These are phyloP conservation scores for Larimichthys polyactis DNA, from an alignment of 2,113 vertebrate genomes.

Conservation along the genomic window DNA sequence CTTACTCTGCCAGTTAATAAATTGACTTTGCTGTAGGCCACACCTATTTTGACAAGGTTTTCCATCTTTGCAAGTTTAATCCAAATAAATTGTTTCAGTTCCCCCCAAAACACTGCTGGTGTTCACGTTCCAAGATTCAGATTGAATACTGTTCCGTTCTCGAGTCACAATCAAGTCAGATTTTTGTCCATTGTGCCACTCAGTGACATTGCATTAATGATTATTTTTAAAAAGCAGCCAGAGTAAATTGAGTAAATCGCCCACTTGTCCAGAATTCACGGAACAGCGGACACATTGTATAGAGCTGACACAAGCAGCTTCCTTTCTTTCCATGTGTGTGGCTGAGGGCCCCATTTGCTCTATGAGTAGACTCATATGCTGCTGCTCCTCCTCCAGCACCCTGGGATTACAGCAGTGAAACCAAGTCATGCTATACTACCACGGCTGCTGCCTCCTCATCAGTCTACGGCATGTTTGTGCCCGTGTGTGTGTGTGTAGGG, in stretches of 20 bases:
- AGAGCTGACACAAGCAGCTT: slow-evolving; percentile 1
- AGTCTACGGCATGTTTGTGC: slow-evolving; percentile 53
- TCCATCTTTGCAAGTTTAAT: neutral
- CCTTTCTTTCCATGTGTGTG: slow-evolving; percentile 10
- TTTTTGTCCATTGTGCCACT: neutral
- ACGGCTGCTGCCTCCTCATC: slow-evolving; percentile 53
- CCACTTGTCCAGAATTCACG: neutral
- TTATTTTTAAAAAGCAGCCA: neutral
- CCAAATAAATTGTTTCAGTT: neutral
- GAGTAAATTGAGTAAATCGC: neutral
- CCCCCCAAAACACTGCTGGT: neutral
- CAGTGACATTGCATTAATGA: neutral
- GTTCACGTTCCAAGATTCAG: neutral
- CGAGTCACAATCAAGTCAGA: neutral
- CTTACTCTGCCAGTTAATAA: neutral
- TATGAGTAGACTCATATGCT: slow-evolving; percentile 50
- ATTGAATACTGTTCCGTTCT: neutral
- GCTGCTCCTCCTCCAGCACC: slow-evolving; percentile 57
- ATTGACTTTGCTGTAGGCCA: neutral
- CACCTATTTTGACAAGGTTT: neutral
- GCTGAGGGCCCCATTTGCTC: slow-evolving; percentile 46
- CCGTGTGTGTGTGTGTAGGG: neutral
- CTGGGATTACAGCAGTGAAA: slow-evolving; percentile 65
- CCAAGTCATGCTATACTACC: slow-evolving; percentile 57
- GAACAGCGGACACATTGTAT: neutral